Evolutionary conservation across 2,888 invertebrate species (phyloP).

Genomic region (Epirrita christyi): DNA sequence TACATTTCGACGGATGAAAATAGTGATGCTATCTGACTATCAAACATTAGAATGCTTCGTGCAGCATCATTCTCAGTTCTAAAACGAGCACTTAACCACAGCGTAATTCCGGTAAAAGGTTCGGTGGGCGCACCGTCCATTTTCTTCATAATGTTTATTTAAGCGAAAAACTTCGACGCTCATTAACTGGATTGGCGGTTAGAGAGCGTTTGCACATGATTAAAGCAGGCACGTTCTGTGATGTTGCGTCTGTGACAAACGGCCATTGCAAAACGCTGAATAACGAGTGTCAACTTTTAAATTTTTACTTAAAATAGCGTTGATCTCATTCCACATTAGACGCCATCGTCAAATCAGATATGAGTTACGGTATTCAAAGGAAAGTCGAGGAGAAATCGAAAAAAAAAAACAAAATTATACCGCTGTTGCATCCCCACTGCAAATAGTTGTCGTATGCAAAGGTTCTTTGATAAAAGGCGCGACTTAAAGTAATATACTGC

Average conservation of each 20-base stretch:
- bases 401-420: no score
- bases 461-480: conserved; percentile 37
- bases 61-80: conserved; percentile 56
- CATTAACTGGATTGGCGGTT: conserved; percentile 75
- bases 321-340: no score
- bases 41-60: no score
- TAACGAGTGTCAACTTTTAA: no score
- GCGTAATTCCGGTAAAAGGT: conserved; percentile 79
- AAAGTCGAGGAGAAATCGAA: no score
- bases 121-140: conserved; percentile 62
- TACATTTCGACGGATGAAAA: no score
- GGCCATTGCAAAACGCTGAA: background rate
- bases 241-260: background rate
- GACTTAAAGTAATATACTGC: conserved; percentile 62
- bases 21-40: no score
- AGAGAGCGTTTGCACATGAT: conserved; percentile 19
- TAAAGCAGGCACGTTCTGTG: background rate
- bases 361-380: no score
- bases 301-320: no score
- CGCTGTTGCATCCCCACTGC: background rate
- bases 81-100: conserved; percentile 71
- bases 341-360: no score
- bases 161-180: conserved; percentile 77
- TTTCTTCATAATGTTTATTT: conserved; percentile 79
- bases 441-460: conserved; percentile 16